Conservation (phyloP, 1,140 invertebrate species). For the Brachionus rubens region DNA sequence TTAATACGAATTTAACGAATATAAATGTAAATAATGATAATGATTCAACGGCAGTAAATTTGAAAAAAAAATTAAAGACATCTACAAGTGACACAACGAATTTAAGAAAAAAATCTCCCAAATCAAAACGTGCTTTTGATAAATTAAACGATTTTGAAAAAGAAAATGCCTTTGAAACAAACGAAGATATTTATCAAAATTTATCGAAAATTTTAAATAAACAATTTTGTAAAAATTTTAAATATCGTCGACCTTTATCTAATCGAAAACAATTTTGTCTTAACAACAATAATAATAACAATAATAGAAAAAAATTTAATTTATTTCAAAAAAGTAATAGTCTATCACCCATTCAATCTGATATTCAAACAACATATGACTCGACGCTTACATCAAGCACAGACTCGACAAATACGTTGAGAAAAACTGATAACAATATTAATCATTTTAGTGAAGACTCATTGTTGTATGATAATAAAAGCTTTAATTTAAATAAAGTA, state of each 20-base stretch:
- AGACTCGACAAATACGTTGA: background rate
- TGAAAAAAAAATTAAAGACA: background rate
- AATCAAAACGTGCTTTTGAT: conserved; percentile 6
- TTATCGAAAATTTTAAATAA: conserved; percentile 14
- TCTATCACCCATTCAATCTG: background rate
- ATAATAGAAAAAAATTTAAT: conserved; percentile 11
- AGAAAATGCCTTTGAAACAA: background rate
- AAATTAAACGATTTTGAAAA: background rate
- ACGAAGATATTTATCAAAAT: background rate
- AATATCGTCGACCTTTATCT: background rate
- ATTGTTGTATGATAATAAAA: background rate
- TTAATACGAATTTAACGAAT: background rate
- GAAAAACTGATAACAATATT: conserved; percentile 8
- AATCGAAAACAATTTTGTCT: background rate
- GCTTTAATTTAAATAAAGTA: background rate
- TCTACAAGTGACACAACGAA: background rate
- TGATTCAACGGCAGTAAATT: background rate
- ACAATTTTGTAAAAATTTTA: background rate
- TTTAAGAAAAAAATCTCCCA: background rate
- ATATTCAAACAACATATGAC: background rate
- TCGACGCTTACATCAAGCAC: background rate
- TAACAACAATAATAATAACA: too few relatives aligned
- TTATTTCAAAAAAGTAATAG: background rate
- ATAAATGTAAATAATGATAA: background rate
- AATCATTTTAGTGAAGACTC: background rate